phyloP scores from a whole-genome alignment of 2,113 vertebrate species.

The Myrmecophaga tridactyla region DNA sequence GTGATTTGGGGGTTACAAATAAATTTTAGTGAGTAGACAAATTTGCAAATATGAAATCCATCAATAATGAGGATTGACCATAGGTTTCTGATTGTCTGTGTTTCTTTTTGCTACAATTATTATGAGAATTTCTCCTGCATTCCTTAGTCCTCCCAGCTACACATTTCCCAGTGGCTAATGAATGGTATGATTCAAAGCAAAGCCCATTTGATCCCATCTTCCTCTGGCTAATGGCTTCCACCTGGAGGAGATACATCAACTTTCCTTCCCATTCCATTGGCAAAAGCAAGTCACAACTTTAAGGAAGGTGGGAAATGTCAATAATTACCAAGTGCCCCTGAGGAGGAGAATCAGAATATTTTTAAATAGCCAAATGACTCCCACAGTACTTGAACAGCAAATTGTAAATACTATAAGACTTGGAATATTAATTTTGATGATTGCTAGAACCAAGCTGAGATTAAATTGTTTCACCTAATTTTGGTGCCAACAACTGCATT shows the following conservation, averaged over 20 bases:
- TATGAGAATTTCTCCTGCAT: not conserved
- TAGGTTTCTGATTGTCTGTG: not conserved
- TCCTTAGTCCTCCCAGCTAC: not conserved
- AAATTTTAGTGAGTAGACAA: too few species aligned
- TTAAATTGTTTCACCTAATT: not conserved
- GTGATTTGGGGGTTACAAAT: too few species aligned
- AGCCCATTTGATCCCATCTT: not conserved
- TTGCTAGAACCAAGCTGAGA: not conserved
- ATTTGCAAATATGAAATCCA: too few species aligned
- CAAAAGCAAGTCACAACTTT: not conserved
- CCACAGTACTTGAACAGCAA: not conserved
- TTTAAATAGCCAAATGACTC: not conserved
- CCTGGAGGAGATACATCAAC: not conserved
- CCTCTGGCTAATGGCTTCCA: not conserved
- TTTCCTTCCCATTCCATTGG: not conserved
- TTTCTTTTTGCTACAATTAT: not conserved
- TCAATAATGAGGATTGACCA: too few species aligned
- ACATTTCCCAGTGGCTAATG: not conserved
- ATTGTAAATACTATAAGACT: too few species aligned
- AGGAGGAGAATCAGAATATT: not conserved
- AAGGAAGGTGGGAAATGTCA: not conserved
- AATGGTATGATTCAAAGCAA: not conserved
- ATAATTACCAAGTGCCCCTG: not conserved
- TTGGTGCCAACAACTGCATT: not conserved
- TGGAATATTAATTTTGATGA: not conserved